Base-by-base conservation (phyloP, 2,888 invertebrate genomes). In the Morpho deidamia region DNA sequence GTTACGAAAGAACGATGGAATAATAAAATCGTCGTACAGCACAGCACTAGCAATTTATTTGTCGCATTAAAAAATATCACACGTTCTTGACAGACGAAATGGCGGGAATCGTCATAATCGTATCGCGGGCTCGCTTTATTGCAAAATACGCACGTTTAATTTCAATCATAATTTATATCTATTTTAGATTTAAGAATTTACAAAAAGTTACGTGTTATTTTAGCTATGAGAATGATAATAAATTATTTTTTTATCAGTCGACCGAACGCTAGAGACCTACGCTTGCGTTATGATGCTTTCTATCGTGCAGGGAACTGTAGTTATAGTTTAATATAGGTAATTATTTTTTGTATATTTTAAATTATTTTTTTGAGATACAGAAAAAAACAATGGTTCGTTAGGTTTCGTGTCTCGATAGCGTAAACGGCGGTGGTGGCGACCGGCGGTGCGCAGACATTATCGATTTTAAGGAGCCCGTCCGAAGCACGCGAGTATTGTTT, bases 361-460 rank as follows among this genome's bases (percentile, higher is more conserved):
- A 14, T 44, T 44, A n/a, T 43, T 12, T 14, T 14, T 14, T n/a
- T 37, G n/a, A 41, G 8, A 9, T 10, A 10, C 1, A 37, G 8
- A 10, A 5, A 37, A 37, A 37, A 37, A 3, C 37, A 10, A 3
- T 37, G 8, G 0, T 37, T 49, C 11, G 11, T 23, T 45, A 38
- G 10, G 50, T 54, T 44, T 40, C 49, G 44, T 61, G 51, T 55
- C 53, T 56, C 43, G 34, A 55, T 64, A 61, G 65, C 64, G 66
- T 63, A 63, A 58, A 62, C 47, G 53, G 39, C 41, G 53, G 56
- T 56, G 59, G 61, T 46, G 62, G 60, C 64, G 63, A 58, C n/a
- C 62, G 62, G 23, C 66, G 71, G 60, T 83, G 85, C 85, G 85
- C 84, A 79, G 73, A 75, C 78, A 76, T 70, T 84, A 85, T 85